phyloP scores from a whole-genome alignment of 2,113 vertebrate genomes.

The Xiphophorus couchianus region DNA sequence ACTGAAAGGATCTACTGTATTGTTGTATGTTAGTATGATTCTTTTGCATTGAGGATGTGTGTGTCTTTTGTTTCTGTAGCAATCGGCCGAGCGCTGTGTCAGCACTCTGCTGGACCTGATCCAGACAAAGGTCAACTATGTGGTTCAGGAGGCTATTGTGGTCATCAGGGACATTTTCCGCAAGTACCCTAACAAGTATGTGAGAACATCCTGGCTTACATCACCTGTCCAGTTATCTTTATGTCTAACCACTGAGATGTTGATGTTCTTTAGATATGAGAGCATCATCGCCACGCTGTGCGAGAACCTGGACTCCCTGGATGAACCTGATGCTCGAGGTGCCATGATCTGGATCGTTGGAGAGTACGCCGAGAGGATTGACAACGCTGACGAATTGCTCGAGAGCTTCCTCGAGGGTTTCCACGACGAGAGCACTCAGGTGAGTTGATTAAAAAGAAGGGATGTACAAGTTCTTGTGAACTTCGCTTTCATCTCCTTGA shows the following conservation, averaged over 20 bases:
- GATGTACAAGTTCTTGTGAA: neutral
- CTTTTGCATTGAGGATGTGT: neutral
- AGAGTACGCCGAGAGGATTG: slow-evolving; percentile 96
- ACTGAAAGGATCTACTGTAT: neutral
- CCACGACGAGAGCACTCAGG: slow-evolving; percentile 99
- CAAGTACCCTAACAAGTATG: slow-evolving; percentile 98
- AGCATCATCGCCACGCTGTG: slow-evolving; percentile 98
- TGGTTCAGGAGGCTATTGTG: slow-evolving; percentile 96
- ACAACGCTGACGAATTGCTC: slow-evolving; percentile 96
- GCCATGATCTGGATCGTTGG: slow-evolving; percentile 99
- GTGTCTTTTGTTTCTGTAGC: slow-evolving; percentile 73
- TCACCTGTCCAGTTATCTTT: neutral
- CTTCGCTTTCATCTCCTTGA: neutral
- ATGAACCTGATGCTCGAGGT: slow-evolving; percentile 95
- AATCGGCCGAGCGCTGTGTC: slow-evolving; percentile 98
- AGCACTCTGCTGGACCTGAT: slow-evolving; percentile 97
- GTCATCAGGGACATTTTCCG: slow-evolving; percentile 98
- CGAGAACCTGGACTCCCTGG: slow-evolving; percentile 96
- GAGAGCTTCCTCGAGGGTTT: slow-evolving; percentile 98
- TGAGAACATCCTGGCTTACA: neutral
- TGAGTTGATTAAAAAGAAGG: slow-evolving; percentile 40
- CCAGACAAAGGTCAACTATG: slow-evolving; percentile 99
- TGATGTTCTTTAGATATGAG: slow-evolving; percentile 85
- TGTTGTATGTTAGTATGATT: neutral
- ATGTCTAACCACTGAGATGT: neutral